phyloP scores from a whole-genome alignment of 2,113 vertebrate genomes.

The Fregata magnificens region DNA sequence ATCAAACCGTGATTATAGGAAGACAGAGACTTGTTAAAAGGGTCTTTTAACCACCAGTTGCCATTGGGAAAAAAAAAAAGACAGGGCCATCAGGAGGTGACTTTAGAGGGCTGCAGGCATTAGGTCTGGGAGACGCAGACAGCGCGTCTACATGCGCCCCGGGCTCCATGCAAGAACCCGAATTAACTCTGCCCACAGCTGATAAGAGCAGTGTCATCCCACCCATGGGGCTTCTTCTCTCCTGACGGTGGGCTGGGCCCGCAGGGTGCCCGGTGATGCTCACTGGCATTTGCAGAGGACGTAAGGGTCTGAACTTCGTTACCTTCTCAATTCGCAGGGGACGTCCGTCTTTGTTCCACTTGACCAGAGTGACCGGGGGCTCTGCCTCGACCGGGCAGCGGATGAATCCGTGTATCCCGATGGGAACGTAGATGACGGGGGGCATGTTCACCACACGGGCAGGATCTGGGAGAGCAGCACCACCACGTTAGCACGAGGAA shows the following conservation, averaged over 20 bases:
- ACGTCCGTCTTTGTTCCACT: slow-evolving; percentile 98
- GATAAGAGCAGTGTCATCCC: background rate
- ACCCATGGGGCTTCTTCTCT: background rate
- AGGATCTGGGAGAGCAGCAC: slow-evolving; percentile 78
- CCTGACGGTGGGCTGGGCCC: background rate
- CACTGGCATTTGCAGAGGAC: accelerated
- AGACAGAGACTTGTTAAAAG: slow-evolving; percentile 5
- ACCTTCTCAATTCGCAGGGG: slow-evolving; percentile 96
- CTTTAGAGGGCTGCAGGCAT: background rate
- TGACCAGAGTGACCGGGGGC: slow-evolving; percentile 91
- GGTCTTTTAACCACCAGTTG: background rate
- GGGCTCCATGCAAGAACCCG: background rate
- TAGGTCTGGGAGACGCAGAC: background rate
- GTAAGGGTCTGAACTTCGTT: accelerated
- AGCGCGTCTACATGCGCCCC: background rate
- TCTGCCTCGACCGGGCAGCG: slow-evolving; percentile 97
- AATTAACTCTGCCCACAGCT: background rate
- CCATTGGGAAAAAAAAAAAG: background rate
- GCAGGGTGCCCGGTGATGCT: background rate
- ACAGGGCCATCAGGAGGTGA: background rate
- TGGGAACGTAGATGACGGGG: slow-evolving; percentile 93
- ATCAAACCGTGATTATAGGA: background rate
- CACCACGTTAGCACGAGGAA: accelerated
- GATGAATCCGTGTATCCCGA: slow-evolving; percentile 96
- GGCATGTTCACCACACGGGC: slow-evolving; percentile 99